These are phyloP conservation scores for Chelonia mydas DNA, from an alignment of 2,797 vertebrate species.

Conservation along the genomic window DNA sequence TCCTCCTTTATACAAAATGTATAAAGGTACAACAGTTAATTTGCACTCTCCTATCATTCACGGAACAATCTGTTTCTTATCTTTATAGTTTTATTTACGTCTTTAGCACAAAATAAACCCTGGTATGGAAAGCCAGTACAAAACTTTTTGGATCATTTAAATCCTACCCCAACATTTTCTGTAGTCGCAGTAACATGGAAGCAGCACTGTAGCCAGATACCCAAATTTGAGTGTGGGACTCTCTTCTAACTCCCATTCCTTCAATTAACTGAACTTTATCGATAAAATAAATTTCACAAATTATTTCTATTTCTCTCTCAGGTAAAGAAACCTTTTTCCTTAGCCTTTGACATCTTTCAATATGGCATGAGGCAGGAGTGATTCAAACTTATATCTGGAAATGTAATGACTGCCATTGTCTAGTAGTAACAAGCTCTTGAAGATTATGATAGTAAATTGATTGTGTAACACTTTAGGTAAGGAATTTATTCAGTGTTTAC, in stretches of 20 bases:
- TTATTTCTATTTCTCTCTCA: background rate
- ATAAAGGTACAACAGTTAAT: background rate
- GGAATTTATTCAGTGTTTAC: background rate
- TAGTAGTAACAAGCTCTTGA: background rate
- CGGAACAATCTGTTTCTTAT: background rate
- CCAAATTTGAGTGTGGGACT: background rate
- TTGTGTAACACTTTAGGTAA: background rate
- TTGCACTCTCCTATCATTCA: background rate
- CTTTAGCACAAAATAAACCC: background rate
- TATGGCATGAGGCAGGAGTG: background rate
- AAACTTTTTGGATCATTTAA: background rate
- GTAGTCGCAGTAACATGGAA: too few species aligned
- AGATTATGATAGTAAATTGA: background rate
- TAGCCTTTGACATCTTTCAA: background rate
- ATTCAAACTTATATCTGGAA: background rate
- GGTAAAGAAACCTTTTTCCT: background rate
- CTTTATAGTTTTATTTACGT: background rate
- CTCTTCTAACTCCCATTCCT: background rate
- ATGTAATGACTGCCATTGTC: background rate
- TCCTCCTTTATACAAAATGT: background rate
- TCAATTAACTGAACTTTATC: background rate
- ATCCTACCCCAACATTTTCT: too few species aligned
- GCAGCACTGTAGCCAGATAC: too few species aligned
- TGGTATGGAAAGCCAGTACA: background rate
- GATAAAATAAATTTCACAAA: background rate